Conservation (phyloP, 2,888 invertebrate species). For the Phasia obesa region DNA sequence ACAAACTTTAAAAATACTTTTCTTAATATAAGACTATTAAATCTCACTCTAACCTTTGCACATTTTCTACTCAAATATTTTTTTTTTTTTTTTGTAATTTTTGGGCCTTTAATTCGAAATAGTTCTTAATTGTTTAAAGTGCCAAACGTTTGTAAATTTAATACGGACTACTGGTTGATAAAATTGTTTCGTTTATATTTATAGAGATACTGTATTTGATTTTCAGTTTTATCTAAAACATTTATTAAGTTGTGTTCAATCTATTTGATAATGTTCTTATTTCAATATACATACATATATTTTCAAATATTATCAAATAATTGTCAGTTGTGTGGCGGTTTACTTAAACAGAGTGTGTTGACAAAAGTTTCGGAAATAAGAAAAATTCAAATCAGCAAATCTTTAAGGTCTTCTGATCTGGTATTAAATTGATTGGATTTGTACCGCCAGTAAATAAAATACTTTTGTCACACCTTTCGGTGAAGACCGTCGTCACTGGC, state of each 20-base stretch:
- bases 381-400: too few species aligned
- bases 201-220: background rate
- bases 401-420: too few species aligned
- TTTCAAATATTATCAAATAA: background rate
- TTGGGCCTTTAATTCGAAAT: too few species aligned
- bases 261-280: constrained; percentile 27
- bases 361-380: background rate
- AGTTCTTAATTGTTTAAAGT: background rate
- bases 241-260: constrained; percentile 18
- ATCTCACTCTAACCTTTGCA: constrained; percentile 45
- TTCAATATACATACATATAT: constrained; percentile 6
- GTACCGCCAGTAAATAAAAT: too few species aligned
- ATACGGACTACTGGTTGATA: constrained; percentile 14
- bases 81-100: background rate
- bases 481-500: too few species aligned
- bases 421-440: too few species aligned
- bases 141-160: background rate
- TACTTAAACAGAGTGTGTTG: constrained; percentile 28
- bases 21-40: too few species aligned
- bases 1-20: background rate
- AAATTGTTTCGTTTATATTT: constrained; percentile 17
- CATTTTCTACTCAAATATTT: constrained; percentile 7
- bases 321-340: background rate
- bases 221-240: constrained; percentile 23
- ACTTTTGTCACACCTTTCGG: too few species aligned